Base-by-base conservation (phyloP, 2,113 vertebrate genomes). In the Pangasianodon hypophthalmus region DNA sequence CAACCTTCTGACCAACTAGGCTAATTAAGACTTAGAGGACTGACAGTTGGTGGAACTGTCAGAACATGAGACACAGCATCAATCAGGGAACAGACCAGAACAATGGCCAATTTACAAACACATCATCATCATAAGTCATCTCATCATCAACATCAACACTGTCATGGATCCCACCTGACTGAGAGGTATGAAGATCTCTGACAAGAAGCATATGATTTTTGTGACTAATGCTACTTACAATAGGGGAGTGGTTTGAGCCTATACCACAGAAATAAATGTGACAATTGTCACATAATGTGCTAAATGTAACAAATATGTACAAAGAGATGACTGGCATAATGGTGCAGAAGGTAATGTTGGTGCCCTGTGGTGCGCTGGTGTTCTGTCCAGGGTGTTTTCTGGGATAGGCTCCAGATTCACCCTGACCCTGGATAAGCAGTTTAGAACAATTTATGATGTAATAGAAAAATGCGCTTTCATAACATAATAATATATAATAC, bases 51-150 rank as follows among this genome's bases (percentile, higher is more conserved):
- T 32, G 77, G 46, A 46, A 80, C 77, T 80, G 46, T 29, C 77
- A 80, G 11, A 46, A 77, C 41, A 4, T 41, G 46, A 29, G 19
- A 58, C 8, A 32, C 10, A n/a, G 29, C n/a, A 46, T 75, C 54
- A 77, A 9, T 26, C 56, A 69, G 54, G 92, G 91, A 60, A 73
- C 91, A 93, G 88, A 81, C 91, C 5, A 48, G 84, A 69, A 93
- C 91, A 90, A 90, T 88, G 90, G 88, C 87, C 52, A 71, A 88
- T 21, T 44, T 79, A 11, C 85, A 89, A 46, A 24, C 8, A 26
- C 86, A 86, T 50, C 44, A 85, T 2, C 90, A 91, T 89, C 95
- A 92, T 69, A 92, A 29, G 32, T 92, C 87, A 41, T 90, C 92
- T 71, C 91, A 87, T 71, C 79, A 56, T 32, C 81, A 85, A 41